Evolutionary conservation across 2,113 vertebrate genomes (phyloP).

Genomic region (Furnarius figulus): DNA sequence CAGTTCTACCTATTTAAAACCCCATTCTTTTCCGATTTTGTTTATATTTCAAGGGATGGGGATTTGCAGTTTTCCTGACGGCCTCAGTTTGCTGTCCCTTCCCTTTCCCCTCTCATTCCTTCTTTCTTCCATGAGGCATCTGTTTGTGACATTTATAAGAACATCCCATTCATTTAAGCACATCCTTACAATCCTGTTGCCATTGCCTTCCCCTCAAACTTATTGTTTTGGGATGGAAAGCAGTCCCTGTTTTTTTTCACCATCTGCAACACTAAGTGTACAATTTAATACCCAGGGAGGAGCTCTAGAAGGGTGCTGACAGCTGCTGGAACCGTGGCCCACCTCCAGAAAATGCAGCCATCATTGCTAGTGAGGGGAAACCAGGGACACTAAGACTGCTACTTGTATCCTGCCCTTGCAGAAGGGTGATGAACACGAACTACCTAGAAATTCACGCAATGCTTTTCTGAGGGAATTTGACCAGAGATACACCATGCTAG

Average conservation of each 20-base stretch:
- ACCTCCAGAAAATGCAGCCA: not conserved
- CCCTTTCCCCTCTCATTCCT: not conserved
- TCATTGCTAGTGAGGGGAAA: not conserved
- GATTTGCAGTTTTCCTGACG: not conserved
- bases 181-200: not conserved
- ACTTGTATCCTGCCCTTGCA: not conserved
- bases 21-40: not conserved
- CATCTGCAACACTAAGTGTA: not conserved
- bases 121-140: not conserved
- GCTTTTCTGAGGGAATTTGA: not conserved
- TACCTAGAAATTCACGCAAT: not conserved
- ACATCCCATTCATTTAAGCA: not conserved
- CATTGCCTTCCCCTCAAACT: not conserved
- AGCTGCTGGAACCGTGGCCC: not conserved
- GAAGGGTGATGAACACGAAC: not conserved
- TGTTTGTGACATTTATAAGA: not conserved
- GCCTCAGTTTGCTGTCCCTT: not conserved
- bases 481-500: not conserved
- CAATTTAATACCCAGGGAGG: not conserved
- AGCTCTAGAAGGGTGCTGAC: not conserved
- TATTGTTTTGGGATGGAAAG: not conserved
- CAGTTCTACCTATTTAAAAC: not conserved
- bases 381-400: not conserved
- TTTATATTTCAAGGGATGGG: not conserved
- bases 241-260: not conserved